A percentile compares a stretch with the other conserved stretches of the same genome.
phyloP scores from a whole-genome alignment of 2,113 vertebrate species.

The Ictidomys tridecemlineatus region DNA sequence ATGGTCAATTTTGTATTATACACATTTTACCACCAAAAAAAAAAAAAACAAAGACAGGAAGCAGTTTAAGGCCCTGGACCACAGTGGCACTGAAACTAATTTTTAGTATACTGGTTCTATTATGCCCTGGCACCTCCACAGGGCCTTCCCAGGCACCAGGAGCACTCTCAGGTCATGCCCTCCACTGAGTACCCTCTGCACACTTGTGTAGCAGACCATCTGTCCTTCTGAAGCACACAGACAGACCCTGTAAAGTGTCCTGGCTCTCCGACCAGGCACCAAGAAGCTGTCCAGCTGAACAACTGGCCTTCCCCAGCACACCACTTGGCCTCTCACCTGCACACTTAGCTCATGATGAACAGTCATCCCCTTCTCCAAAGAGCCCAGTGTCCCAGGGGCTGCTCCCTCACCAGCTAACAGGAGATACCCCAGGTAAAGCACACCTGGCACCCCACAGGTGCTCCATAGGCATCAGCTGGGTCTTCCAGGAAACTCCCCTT shows the following conservation, averaged over 20 bases:
- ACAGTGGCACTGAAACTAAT: neutral
- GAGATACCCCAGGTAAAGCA: neutral
- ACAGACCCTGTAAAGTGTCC: neutral
- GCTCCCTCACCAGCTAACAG: neutral
- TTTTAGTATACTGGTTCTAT: neutral
- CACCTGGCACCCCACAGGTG: neutral
- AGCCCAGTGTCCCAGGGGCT: neutral
- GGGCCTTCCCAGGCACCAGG: neutral
- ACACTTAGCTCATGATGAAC: neutral
- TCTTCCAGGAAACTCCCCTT: neutral
- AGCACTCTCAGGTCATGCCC: neutral
- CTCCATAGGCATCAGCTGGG: neutral
- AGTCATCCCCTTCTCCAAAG: neutral
- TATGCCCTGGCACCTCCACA: neutral
- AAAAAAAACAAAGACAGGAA: no score
- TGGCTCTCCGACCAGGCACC: neutral
- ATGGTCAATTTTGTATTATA: no score
- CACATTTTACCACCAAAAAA: no score
- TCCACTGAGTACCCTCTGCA: neutral
- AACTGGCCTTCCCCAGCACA: accelerated
- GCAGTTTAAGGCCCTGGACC: neutral
- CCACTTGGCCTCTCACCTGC: neutral
- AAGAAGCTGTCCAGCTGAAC: neutral
- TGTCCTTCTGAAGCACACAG: neutral
- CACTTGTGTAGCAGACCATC: neutral